Base-by-base conservation (phyloP, 2,888 invertebrate species). In the Eristalis tenax region DNA sequence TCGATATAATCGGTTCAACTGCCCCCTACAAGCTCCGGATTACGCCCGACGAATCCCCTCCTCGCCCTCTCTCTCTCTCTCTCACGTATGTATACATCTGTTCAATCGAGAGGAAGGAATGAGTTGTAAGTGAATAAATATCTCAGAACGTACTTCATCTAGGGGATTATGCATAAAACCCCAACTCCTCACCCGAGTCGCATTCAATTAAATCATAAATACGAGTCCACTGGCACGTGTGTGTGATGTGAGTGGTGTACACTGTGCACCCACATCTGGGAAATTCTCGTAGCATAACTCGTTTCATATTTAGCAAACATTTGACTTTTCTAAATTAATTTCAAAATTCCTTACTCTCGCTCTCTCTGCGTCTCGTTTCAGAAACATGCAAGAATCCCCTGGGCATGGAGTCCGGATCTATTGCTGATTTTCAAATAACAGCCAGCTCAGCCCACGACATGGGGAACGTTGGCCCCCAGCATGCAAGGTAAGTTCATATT, bases 361-460 rank as follows among this genome's bases (percentile, higher is more conserved):
- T 43, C 43, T 43, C 32, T 32, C 32, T 32, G 32, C 6, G 32
- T 32, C 35, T 83, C 87, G 83, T 87, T 87, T 75, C 94, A 96
- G 96, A 94, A 91, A 94, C 95, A 92, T 96, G 96, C 93, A 94
- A 94, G 90, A 94, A 94, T 89, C 94, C 97, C 56, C 93, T 97
- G 92, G 97, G 97, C 89, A 96, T 97, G 97, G 96, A 97, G 93
- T 95, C 96, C 71, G 96, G 96, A 81, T 94, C 94, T 89, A 97
- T 97, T 91, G 95, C 95, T 90, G 96, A 97, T 93, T 94, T 94
- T 89, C 96, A 96, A 92, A 95, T 97, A 92, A 95, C 95, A 78
- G 96, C 97, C 88, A 97, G 96, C 91, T 97, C 97, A 69, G 96
- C 96, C 89, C 97, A 96, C 93, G 97, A 97, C 92, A 94, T 95